Base-by-base conservation (phyloP, 1,140 invertebrate genomes). In the Lepidurus couesii region DNA sequence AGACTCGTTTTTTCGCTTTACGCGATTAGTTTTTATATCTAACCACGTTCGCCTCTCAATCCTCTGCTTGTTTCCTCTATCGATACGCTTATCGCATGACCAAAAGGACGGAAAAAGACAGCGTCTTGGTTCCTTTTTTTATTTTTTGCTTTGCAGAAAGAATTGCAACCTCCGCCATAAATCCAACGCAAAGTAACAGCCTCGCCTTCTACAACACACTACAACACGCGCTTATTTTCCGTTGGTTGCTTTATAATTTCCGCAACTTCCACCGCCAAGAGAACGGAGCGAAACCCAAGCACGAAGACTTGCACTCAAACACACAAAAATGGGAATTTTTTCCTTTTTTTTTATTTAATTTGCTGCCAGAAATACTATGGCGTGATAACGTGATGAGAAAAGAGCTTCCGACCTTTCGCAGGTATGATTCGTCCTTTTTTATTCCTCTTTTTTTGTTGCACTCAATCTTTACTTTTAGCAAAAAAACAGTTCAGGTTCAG, bases 391-490 rank as follows among this genome's bases (percentile, higher is more conserved):
- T 7, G 13, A 65, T 65, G 53, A 65, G 53, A 16, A 65, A 65
- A n/a, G 53, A 7, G 53, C 53, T 65, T 65, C 13, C 53, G 53
- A 13, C 13, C 53, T 13, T 65, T 65, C 16, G 9, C 34, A 34
- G 53, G 53, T 65, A 16, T 65, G 53, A 65, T 65, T 65, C 8
- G 53, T 65, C 16, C 53, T n/a, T 21, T 65, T 65, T 65, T 65
- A n/a, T 16, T 65, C 16, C 16, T 4, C 16, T 11, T 34, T 65
- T 65, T 65, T 65, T 65, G 47, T 16, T 65, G 53, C 16, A 34
- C 16, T 11, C 53, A 9, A 65, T 65, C 16, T 65, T n/a, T 65
- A 65, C 6, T 65, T 65, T 65, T 21, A 34, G 1, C 34, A 34
- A 34, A 34, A 34, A 34, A 34, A 34, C 34, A 34, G 34, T 34